Percentiles rank a stretch among this genome's conserved stretches.
These are phyloP conservation scores for Spisula solida DNA, from an alignment of 2,888 invertebrate species.

Conservation along the genomic window DNA sequence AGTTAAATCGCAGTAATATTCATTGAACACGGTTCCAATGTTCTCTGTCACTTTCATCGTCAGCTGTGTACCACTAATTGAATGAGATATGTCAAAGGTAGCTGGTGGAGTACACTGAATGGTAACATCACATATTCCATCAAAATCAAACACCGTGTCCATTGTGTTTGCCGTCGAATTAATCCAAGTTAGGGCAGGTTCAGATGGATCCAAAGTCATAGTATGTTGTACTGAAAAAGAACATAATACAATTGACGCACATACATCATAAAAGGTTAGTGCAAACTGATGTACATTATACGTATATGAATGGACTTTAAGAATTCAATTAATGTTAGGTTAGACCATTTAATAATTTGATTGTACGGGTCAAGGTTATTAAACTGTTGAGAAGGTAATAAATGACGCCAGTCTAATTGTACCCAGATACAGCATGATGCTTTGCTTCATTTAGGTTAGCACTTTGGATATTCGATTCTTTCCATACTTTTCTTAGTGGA, in stretches of 20 bases:
- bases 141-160: slow-evolving; percentile 48
- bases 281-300: no score
- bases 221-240: slow-evolving; percentile 54
- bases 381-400: no score
- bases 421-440: no score
- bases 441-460: no score
- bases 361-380: no score
- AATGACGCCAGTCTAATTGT: no score
- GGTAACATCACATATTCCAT: slow-evolving; percentile 59
- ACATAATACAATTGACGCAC: background rate
- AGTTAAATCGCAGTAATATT: slow-evolving; percentile 29
- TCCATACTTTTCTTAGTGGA: no score
- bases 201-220: slow-evolving; percentile 29
- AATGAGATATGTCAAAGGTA: slow-evolving; percentile 21
- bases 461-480: no score
- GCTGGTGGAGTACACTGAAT: slow-evolving; percentile 34
- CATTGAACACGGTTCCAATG: slow-evolving; percentile 15
- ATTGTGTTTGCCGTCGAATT: slow-evolving; percentile 46
- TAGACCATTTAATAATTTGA: no score
- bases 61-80: slow-evolving; percentile 28
- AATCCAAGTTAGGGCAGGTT: slow-evolving; percentile 57
- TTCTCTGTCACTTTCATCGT: slow-evolving; percentile 48
- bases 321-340: no score
- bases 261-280: no score
- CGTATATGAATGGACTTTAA: no score